Conservation (phyloP, 2,888 invertebrate genomes). For the Eucera pruinosa region DNA sequence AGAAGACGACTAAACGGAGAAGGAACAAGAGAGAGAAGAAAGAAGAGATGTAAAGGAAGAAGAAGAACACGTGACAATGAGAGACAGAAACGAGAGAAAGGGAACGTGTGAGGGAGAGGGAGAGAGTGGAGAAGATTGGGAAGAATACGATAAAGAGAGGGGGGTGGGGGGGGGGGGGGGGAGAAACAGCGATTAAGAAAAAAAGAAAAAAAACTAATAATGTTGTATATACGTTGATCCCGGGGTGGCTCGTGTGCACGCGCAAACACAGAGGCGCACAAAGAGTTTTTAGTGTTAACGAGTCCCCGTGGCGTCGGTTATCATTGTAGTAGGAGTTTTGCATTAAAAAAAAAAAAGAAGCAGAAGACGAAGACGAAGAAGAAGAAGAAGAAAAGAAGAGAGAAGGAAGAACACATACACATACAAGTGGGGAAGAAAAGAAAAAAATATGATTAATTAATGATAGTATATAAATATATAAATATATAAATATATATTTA, state of each 20-base stretch:
- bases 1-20: constrained; percentile 26
- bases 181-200: constrained; percentile 53
- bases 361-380: constrained; percentile 1
- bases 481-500: constrained; percentile 75
- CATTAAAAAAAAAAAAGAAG: constrained; percentile 72
- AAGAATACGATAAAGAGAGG: constrained; percentile 26
- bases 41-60: no score
- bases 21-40: constrained; percentile 48
- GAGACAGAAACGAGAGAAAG: constrained; percentile 29
- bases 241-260: constrained; percentile 82
- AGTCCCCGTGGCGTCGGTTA: constrained; percentile 80
- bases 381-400: constrained; percentile 5
- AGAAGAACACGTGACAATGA: constrained; percentile 51
- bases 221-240: constrained; percentile 84
- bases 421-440: constrained; percentile 59
- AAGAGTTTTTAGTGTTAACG: constrained; percentile 68
- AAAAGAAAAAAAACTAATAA: constrained; percentile 64
- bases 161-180: constrained; percentile 39
- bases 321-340: constrained; percentile 83
- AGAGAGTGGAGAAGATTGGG: constrained; percentile 32
- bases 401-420: constrained; percentile 11
- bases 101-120: constrained; percentile 20
- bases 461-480: constrained; percentile 74
- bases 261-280: constrained; percentile 79
- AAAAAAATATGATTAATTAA: constrained; percentile 77